Percentiles rank a stretch among this genome's conserved stretches.
Evolutionary conservation across 2,888 invertebrate genomes (phyloP).

Genomic region (Caenorhabditis sp.): DNA sequence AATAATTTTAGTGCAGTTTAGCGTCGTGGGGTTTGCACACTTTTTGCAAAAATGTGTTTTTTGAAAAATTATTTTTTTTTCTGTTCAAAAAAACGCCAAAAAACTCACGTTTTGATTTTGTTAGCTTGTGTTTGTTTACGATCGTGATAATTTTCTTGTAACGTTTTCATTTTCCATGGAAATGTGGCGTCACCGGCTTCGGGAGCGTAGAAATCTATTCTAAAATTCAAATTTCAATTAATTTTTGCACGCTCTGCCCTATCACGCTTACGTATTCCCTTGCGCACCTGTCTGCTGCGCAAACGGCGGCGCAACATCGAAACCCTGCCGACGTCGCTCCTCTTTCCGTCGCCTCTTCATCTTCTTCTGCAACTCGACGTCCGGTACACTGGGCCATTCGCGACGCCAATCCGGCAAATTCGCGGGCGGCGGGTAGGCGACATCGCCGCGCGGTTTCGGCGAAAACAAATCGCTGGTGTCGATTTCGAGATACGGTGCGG

Average conservation of each 20-base stretch:
- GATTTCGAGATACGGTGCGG: constrained; percentile 16
- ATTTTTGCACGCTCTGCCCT: neutral
- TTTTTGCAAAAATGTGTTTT: too few species aligned
- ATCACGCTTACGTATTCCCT: constrained; percentile 13
- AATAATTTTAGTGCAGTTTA: neutral
- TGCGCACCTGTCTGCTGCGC: constrained; percentile 7
- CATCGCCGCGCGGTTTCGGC: constrained; percentile 31
- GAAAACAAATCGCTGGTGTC: constrained; percentile 22
- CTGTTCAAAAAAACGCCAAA: too few species aligned
- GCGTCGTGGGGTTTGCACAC: too few species aligned
- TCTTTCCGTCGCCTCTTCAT: constrained; percentile 33
- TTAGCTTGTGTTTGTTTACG: constrained; percentile 24
- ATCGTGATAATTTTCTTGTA: constrained; percentile 17
- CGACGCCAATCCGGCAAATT: constrained; percentile 51
- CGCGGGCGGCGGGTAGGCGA: constrained; percentile 20
- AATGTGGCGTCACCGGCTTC: constrained; percentile 42
- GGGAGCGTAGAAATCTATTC: constrained; percentile 51
- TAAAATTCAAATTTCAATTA: too few species aligned
- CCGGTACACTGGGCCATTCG: constrained; percentile 53
- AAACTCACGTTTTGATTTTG: constrained; percentile 30
- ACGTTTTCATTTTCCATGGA: constrained; percentile 51
- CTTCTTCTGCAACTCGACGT: constrained; percentile 50
- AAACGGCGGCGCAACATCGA: constrained; percentile 11
- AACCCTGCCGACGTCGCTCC: constrained; percentile 16
- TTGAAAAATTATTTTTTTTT: too few species aligned